Evolutionary conservation across 2,797 vertebrate species (phyloP).

Genomic region (Intellagama lesueurii): DNA sequence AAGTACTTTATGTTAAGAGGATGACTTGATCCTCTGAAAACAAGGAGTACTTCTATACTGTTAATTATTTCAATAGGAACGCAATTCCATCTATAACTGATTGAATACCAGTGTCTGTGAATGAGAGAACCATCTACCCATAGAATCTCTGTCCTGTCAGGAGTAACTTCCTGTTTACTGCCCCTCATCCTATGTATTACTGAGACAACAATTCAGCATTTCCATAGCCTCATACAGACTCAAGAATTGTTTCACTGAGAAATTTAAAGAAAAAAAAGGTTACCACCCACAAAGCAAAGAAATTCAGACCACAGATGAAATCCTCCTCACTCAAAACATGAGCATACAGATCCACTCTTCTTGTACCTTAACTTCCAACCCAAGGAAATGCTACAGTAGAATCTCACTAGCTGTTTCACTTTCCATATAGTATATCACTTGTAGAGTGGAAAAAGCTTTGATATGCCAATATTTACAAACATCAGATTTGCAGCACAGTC

Average conservation of each 20-base stretch:
- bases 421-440: no score
- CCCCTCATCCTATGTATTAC: neutral
- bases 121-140: neutral
- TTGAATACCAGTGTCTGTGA: neutral
- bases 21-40: neutral
- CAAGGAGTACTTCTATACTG: neutral
- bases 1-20: neutral
- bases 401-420: no score
- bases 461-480: no score
- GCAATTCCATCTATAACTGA: neutral
- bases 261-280: no score
- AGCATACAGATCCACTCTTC: no score
- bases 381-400: no score
- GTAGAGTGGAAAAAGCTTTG: no score
- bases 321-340: no score
- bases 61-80: neutral
- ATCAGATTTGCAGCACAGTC: no score
- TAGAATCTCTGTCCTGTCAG: neutral
- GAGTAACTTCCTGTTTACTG: neutral
- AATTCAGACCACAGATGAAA: no score
- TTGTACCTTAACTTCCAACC: no score
- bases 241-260: neutral
- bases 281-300: no score
- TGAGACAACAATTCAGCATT: neutral
- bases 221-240: neutral